These are phyloP conservation scores for Flexamia atlantica DNA, from an alignment of 2,888 invertebrate species.

Conservation along the genomic window DNA sequence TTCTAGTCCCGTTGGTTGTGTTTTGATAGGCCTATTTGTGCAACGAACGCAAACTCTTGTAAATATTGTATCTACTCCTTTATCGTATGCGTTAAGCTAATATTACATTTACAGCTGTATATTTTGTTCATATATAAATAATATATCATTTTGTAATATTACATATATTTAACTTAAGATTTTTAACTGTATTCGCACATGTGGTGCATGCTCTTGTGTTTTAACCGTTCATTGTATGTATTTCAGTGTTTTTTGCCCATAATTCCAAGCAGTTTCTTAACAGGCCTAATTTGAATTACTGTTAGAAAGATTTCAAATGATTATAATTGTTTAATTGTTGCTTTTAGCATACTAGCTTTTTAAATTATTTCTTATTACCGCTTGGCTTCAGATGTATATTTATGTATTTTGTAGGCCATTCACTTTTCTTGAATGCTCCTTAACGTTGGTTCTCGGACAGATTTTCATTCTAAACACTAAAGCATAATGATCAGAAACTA, in stretches of 20 bases:
- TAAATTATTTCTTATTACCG: background rate
- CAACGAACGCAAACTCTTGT: slow-evolving; percentile 49
- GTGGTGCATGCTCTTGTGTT: slow-evolving; percentile 14
- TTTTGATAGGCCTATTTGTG: slow-evolving; percentile 42
- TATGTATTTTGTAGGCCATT: background rate
- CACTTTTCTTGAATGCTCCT: background rate
- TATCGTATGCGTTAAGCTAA: slow-evolving; percentile 37
- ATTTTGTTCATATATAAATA: slow-evolving; percentile 58
- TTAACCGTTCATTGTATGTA: slow-evolving; percentile 18
- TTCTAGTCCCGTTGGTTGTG: slow-evolving; percentile 49
- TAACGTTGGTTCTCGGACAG: background rate
- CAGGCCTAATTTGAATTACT: slow-evolving; percentile 54
- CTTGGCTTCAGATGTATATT: slow-evolving; percentile 11
- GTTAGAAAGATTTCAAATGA: slow-evolving; percentile 14
- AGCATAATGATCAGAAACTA: background rate
- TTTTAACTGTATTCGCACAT: slow-evolving; percentile 13
- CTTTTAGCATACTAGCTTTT: slow-evolving; percentile 5
- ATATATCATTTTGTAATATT: slow-evolving; percentile 49
- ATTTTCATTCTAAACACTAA: background rate
- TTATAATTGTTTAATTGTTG: slow-evolving; percentile 12
- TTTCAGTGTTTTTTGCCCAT: slow-evolving; percentile 20
- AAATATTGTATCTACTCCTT: slow-evolving; percentile 54
- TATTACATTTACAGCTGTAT: slow-evolving; percentile 30
- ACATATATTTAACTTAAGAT: slow-evolving; percentile 14
- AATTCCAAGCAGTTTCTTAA: slow-evolving; percentile 53